Conservation (phyloP, 2,797 vertebrate species). For the Ptychobarbus kaznakovi region DNA sequence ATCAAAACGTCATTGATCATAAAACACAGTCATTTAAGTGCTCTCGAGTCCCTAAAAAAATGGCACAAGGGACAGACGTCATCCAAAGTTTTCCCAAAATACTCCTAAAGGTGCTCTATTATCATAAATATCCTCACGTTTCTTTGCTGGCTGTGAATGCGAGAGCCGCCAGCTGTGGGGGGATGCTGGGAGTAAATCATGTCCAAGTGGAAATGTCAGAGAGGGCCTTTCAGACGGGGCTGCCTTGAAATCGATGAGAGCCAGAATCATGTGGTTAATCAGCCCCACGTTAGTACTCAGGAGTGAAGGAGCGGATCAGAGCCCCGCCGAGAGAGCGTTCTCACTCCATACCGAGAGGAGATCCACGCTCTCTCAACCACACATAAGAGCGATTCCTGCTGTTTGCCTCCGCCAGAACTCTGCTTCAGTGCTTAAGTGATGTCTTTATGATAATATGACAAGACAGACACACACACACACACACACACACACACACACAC, state of each 20-base stretch:
- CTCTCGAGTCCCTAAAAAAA: slow-evolving; percentile 11
- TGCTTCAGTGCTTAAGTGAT: slow-evolving; percentile 14
- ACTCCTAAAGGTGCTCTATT: neutral
- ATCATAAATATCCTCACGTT: neutral
- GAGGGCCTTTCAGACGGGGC: slow-evolving; percentile 37
- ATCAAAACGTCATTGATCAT: neutral
- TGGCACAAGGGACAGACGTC: neutral
- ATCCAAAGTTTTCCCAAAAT: neutral
- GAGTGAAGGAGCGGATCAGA: slow-evolving; percentile 34
- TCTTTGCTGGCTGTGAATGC: neutral
- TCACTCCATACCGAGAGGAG: neutral
- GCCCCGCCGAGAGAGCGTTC: slow-evolving; percentile 47
- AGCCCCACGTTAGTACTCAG: slow-evolving; percentile 40
- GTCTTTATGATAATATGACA: slow-evolving; percentile 44
- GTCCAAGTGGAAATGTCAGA: slow-evolving; percentile 54
- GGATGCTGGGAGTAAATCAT: slow-evolving; percentile 50
- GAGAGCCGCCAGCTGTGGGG: slow-evolving; percentile 38
- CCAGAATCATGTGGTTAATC: slow-evolving; percentile 49
- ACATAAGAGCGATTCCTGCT: neutral
- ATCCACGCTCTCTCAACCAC: slow-evolving; percentile 2
- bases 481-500: neutral
- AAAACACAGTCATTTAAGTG: slow-evolving; percentile 2
- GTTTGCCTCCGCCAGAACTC: slow-evolving; percentile 6
- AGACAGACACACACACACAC: neutral
- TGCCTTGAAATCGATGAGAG: slow-evolving; percentile 58